These are phyloP conservation scores for Morus bassanus DNA, from an alignment of 2,797 vertebrate species.

Conservation along the genomic window DNA sequence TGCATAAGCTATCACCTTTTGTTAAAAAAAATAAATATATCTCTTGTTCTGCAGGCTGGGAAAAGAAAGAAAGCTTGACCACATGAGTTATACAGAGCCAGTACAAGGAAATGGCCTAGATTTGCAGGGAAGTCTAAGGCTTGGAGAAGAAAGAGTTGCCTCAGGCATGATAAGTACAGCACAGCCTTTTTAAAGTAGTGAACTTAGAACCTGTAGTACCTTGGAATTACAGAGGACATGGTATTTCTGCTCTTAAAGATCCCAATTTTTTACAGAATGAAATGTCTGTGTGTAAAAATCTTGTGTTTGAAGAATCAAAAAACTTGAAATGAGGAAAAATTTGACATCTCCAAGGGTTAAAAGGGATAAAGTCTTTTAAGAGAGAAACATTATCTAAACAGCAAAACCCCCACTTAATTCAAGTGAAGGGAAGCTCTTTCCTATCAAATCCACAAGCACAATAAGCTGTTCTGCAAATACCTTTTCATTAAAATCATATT, in stretches of 20 bases:
- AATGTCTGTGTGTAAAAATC: not conserved
- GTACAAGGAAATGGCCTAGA: not conserved
- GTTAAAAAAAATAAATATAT: not conserved
- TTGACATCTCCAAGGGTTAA: not conserved
- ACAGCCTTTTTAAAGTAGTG: not conserved
- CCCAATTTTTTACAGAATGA: not conserved
- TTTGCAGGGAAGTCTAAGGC: not conserved
- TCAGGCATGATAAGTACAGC: not conserved
- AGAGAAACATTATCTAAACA: not conserved
- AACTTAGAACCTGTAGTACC: not conserved
- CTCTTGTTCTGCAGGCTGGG: not conserved
- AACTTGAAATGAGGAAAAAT: not conserved
- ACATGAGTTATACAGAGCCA: not conserved
- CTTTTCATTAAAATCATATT: not conserved
- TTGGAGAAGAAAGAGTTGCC: not conserved
- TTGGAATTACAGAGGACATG: not conserved
- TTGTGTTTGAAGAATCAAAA: not conserved
- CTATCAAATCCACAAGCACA: not conserved
- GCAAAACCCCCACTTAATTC: not conserved
- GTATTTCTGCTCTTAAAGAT: not conserved
- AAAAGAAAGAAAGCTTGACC: not conserved
- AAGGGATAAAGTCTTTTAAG: not conserved
- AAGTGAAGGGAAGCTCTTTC: not conserved
- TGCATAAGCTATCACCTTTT: not conserved
- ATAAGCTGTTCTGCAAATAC: not conserved